These are phyloP conservation scores for Leucoraja ocellata DNA, from an alignment of 2,797 vertebrate species.

Conservation along the genomic window DNA sequence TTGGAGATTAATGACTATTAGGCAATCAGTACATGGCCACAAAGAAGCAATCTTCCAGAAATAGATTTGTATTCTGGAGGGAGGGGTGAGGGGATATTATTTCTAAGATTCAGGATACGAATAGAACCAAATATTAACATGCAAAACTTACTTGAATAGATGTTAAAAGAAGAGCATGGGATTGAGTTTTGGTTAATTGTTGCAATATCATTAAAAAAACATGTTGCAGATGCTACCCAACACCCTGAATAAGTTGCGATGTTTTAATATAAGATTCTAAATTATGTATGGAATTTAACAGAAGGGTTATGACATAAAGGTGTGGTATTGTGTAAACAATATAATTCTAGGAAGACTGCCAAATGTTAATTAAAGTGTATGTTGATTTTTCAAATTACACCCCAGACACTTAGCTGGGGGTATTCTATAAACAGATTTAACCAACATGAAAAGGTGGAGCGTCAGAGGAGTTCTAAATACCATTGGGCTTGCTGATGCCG, in stretches of 20 bases:
- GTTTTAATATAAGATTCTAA: background rate
- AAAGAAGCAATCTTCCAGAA: background rate
- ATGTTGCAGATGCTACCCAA: background rate
- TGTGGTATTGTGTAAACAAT: conserved; percentile 48
- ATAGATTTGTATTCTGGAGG: background rate
- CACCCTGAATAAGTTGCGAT: background rate
- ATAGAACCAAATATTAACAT: background rate
- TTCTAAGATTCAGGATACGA: background rate
- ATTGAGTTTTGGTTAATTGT: background rate
- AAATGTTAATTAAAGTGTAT: conserved; percentile 58
- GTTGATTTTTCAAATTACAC: conserved; percentile 60
- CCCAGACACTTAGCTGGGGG: conserved; percentile 54
- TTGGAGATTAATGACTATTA: conserved; percentile 7
- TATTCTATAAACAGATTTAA: conserved; percentile 49
- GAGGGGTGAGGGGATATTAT: background rate
- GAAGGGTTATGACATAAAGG: conserved; percentile 37
- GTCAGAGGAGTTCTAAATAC: conserved; percentile 49
- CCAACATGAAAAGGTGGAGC: conserved; percentile 49
- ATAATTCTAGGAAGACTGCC: conserved; percentile 54
- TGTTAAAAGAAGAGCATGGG: background rate
- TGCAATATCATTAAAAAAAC: background rate
- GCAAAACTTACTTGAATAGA: background rate
- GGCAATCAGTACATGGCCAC: background rate
- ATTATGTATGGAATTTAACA: conserved; percentile 27
- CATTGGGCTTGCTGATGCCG: conserved; percentile 50